A percentile compares a stretch with the other conserved stretches of the same genome.
These are phyloP conservation scores for Sternotherus odoratus DNA, from an alignment of 2,797 vertebrate genomes.

Conservation along the genomic window DNA sequence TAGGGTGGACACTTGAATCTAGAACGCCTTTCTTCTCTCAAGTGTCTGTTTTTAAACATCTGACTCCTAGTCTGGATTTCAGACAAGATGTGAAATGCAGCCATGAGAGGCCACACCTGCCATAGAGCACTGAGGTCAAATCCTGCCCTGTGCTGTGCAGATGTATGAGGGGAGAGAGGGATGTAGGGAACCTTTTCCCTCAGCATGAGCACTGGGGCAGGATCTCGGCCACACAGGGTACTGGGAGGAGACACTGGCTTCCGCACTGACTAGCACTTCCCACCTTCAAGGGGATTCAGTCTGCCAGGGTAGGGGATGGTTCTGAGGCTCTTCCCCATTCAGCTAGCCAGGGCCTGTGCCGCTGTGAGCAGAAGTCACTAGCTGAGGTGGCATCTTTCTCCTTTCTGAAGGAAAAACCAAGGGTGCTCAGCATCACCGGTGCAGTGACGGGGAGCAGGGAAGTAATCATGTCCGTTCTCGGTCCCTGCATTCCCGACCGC, in stretches of 20 bases:
- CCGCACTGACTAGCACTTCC: neutral
- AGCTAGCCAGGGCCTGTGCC: too few relatives aligned
- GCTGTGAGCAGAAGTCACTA: too few relatives aligned
- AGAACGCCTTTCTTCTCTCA: neutral
- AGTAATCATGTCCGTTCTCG: too few relatives aligned
- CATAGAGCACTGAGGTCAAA: neutral
- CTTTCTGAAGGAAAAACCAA: too few relatives aligned
- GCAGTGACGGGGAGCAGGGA: too few relatives aligned
- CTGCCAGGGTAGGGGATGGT: too few relatives aligned
- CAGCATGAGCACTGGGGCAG: fast-evolving
- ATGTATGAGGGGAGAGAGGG: neutral
- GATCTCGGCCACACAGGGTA: neutral
- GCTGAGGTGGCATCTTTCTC: too few relatives aligned
- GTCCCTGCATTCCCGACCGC: neutral
- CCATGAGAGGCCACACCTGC: neutral
- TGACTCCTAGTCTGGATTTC: constrained; percentile 25
- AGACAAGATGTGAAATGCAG: neutral
- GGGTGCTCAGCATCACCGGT: too few relatives aligned
- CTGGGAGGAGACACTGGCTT: neutral
- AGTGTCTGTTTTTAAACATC: constrained; percentile 8
- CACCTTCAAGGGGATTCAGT: neutral
- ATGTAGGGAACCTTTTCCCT: neutral
- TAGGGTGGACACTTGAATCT: neutral
- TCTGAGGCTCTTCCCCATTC: too few relatives aligned
- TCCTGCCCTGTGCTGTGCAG: neutral